phyloP scores from a whole-genome alignment of 2,888 invertebrate genomes.

The Cephus pygmeus region DNA sequence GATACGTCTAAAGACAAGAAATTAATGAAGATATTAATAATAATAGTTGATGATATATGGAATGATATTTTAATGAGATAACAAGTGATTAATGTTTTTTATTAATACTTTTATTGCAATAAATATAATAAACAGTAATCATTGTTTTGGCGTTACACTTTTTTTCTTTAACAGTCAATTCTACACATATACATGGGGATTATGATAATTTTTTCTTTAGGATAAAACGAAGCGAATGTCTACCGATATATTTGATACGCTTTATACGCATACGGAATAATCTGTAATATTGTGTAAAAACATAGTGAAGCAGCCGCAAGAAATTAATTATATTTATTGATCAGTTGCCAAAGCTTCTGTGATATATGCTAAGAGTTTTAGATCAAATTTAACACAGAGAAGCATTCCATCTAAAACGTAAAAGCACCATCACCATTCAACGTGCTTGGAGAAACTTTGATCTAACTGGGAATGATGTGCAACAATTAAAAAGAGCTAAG shows the following conservation, averaged over 20 bases:
- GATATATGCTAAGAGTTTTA: no score
- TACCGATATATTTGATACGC: conserved; percentile 51
- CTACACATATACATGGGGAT: conserved; percentile 52
- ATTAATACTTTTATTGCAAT: conserved; percentile 58
- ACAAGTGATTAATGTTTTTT: conserved; percentile 28
- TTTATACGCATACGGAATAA: conserved; percentile 47
- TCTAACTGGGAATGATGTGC: conserved; percentile 2
- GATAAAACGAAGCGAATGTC: conserved; percentile 50
- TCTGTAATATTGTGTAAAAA: conserved; percentile 36
- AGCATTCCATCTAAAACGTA: conserved; percentile 53
- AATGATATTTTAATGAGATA: neutral
- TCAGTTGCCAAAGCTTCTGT: neutral
- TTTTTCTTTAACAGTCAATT: conserved; percentile 52
- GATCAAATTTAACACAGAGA: conserved; percentile 43
- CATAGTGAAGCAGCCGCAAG: conserved; percentile 49
- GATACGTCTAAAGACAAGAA: conserved; percentile 24
- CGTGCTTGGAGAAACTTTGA: conserved; percentile 49
- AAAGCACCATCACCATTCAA: conserved; percentile 66
- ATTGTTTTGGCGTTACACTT: conserved; percentile 57
- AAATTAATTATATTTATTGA: conserved; percentile 6
- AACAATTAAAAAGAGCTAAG: conserved; percentile 16
- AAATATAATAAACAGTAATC: conserved; percentile 58
- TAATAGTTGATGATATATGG: conserved; percentile 53
- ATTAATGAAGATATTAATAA: neutral
- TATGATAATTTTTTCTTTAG: conserved; percentile 47